Evolutionary conservation across 2,888 invertebrate species (phyloP), one percentile per base, ranked within the genome.

Genomic region (Papilio elwesi): DNA sequence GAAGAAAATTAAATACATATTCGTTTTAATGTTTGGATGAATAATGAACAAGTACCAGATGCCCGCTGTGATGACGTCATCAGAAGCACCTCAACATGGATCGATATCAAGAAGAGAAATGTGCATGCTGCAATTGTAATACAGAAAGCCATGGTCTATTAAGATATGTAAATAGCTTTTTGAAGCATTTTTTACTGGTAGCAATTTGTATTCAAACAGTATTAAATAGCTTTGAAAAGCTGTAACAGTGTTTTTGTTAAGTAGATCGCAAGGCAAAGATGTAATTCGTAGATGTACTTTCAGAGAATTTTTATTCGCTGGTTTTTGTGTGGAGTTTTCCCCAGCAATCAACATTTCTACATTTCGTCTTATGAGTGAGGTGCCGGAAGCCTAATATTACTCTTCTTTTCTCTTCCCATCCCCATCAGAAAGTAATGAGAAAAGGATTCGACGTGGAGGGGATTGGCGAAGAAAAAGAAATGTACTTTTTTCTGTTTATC

Each of bases 171-270:
- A 62, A 43, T 43, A 43, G 43, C 9, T 62, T 43, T 59, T 43
- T 43, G 10, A 62, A 36, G 55, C 55, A 13, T 36, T 26, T 26
- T 26, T 36, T 7, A 55, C 43, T 43, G 43, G 36, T 26, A 26
- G 11, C 0, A 8, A n/a, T 43, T n/a, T 43, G 2, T 36, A 13
- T 16, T 26, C 8, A 26, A 6, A 4, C 43, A 51, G 51, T 51
- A 16, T 13, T 38, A 38, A 59, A 59, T 38, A 13, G 38, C 57
- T 62, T 62, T 43, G 59, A 43, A 62, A 57, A 62, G n/a, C 15
- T 62, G 38, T 43, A 62, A 38, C 16, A 53, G 9, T 57, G 7
- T 1, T 57, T 7, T 36, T 36, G 36, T 26, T 57, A 57, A n/a
- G 43, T 43, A 43, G n/a, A 62, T 62, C 15, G 15, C 59, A 6